Base-by-base conservation (phyloP, 2,888 invertebrate species). In the Dendrolimus pini region DNA sequence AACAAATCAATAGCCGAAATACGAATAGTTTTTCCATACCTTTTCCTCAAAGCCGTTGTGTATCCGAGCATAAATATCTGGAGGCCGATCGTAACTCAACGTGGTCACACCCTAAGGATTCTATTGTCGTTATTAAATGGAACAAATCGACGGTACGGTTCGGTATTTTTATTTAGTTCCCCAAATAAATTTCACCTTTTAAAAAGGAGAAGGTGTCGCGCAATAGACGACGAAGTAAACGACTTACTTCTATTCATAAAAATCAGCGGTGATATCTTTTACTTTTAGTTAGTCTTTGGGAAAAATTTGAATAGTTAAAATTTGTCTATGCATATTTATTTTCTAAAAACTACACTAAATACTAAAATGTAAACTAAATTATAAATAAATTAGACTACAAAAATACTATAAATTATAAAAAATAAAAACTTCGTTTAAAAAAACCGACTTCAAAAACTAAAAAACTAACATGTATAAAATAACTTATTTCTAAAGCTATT, bases 161-260 rank as follows among this genome's bases (percentile, higher is more conserved):
- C 56, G 78, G 77, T 73, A 83, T 77, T 74, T 77, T 75, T 77
- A 76, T 78, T 75, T 73, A 73, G 73, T 74, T 72, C 66, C 62
- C 42, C 63, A 63, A 71, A 74, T 70, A 72, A 72, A 72, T 74
- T 72, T 64, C 64, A 65, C 64, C 62, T 61, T 63, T 56, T 13
- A 56, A 42, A 55, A 52, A 58, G 53, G 56, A 59, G 62, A 55
- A 56, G 55, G 56, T 61, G 59, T 60, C 54, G 12, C 9, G 47
- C 8, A 12, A 3, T 47, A 47, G 47, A 47, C 9, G 47, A 47
- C 0, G 8, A 10, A 12, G 47, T 12, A 47, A 7, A 47, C 47
- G 47, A 12, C 47, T 47, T 9, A 47, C 47, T 10, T 47, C 6
- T 9, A 47, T 30, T 30, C 2, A 6, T 30, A 30, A 3, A 6